Base-by-base conservation (phyloP, 1,140 invertebrate genomes). In the Littorina saxatilis region DNA sequence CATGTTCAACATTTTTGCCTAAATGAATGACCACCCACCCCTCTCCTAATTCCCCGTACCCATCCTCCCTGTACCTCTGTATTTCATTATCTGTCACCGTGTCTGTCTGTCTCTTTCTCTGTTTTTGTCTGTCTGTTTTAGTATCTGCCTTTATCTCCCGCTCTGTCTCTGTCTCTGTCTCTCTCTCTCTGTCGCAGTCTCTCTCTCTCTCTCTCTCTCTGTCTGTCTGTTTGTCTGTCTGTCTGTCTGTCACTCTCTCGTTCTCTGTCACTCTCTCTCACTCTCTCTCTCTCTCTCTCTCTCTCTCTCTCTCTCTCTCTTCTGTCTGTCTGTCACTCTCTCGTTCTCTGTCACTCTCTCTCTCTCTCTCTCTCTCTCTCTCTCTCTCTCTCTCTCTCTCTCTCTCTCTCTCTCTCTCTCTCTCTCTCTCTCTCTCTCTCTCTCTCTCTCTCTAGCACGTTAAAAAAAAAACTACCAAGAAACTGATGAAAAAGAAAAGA, bases 271-370 rank as follows among this genome's bases (percentile, higher is more conserved):
- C n/a, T n/a, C n/a, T n/a, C 81, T 78, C 35, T 82, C 52, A 61
- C 47, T 82, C 81, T 70, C 73, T 82, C 80, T 81, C 35, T 81
- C 73, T 76, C 74, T 76, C 74, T 76, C 74, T 76, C 35, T 76
- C 43, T 47, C 43, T 50, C 74, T 78, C 75, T 58, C 43, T 58
- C 27, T 61, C 43, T 40, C 43, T n/a, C 17, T 23, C 7, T 13
- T 52, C 32, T 50, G 50, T 9, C 72, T 37, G 15, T n/a, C 27
- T 35, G 5, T n/a, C 72, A 32, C 15, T n/a, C n/a, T n/a, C n/a
- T n/a, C n/a, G n/a, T n/a, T n/a, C n/a, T n/a, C n/a, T n/a, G n/a
- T n/a, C n/a, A 50, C 50, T 55, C 50, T 77, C 15, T 77, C n/a
- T 55, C 50, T 77, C 4, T 47, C 50, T 39, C 27, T 77, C 15